These are phyloP conservation scores for Dromaius novaehollandiae DNA, from an alignment of 2,113 vertebrate genomes.

Conservation along the genomic window DNA sequence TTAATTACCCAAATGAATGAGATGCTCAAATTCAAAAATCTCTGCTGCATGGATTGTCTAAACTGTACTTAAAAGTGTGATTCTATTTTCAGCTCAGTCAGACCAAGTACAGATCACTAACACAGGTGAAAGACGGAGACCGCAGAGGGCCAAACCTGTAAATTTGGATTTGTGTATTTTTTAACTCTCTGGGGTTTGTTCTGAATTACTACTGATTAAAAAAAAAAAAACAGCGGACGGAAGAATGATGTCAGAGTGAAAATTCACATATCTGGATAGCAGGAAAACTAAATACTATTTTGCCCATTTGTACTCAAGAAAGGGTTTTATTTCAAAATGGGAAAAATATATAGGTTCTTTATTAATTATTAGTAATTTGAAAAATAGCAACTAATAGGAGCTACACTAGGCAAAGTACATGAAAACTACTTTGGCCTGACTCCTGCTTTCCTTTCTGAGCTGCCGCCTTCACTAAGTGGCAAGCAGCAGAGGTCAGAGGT, in stretches of 20 bases:
- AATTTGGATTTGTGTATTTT: background rate
- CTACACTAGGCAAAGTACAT: background rate
- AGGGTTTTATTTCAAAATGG: background rate
- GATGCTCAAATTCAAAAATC: background rate
- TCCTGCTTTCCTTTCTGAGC: conserved; percentile 45
- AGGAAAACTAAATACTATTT: background rate
- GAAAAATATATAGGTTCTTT: background rate
- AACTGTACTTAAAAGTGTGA: background rate
- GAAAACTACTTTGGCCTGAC: conserved; percentile 9
- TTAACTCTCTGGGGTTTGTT: background rate
- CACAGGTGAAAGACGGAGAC: background rate
- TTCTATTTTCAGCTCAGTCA: background rate
- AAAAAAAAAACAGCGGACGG: too few relatives aligned
- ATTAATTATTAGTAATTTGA: background rate
- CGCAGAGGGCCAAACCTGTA: background rate
- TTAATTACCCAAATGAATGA: background rate
- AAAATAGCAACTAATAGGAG: background rate
- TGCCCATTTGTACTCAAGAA: background rate
- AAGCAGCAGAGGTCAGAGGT: conserved; percentile 60
- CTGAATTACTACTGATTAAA: background rate
- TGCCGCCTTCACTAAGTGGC: conserved; percentile 47
- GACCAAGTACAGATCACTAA: background rate
- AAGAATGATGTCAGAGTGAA: background rate
- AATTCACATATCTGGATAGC: background rate
- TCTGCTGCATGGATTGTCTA: background rate